Evolutionary conservation across 2,888 invertebrate species (phyloP).

Genomic region (Latrodectus elegans): DNA sequence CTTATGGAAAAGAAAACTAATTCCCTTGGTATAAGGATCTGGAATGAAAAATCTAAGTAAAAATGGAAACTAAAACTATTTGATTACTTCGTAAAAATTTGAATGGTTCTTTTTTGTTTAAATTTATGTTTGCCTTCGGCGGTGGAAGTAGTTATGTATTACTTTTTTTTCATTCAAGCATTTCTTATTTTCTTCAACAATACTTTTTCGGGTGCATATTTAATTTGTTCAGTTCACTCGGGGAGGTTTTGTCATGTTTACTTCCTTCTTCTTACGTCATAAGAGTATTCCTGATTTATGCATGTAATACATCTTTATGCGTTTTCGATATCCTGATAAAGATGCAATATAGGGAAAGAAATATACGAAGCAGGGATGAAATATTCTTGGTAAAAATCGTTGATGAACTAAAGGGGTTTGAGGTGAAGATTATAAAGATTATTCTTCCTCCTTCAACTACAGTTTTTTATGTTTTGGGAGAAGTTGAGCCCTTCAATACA

Average conservation of each 20-base stretch:
- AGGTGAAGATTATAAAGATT: too few relatives aligned
- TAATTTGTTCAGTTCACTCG: conserved; percentile 42
- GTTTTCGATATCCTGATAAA: conserved; percentile 42
- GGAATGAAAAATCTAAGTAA: conserved; percentile 59
- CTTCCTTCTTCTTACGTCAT: conserved; percentile 33
- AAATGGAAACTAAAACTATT: conserved; percentile 66
- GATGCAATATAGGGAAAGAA: neutral
- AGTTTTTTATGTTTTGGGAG: too few relatives aligned
- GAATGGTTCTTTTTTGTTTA: conserved; percentile 52
- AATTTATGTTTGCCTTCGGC: conserved; percentile 57
- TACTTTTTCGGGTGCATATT: conserved; percentile 40
- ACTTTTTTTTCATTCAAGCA: conserved; percentile 13
- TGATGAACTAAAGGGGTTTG: neutral
- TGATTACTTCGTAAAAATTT: conserved; percentile 66
- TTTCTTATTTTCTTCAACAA: conserved; percentile 47
- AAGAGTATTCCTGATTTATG: conserved; percentile 55
- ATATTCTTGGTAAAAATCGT: neutral
- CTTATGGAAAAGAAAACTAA: conserved; percentile 52
- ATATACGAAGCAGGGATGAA: neutral
- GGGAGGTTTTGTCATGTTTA: conserved; percentile 49
- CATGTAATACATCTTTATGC: conserved; percentile 56
- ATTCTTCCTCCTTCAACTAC: too few relatives aligned
- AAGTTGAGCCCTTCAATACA: too few relatives aligned
- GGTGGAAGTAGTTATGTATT: conserved; percentile 36
- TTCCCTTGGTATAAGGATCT: conserved; percentile 55